These are phyloP conservation scores for Ectemnius cavifrons DNA, from an alignment of 2,888 invertebrate genomes.

Conservation along the genomic window DNA sequence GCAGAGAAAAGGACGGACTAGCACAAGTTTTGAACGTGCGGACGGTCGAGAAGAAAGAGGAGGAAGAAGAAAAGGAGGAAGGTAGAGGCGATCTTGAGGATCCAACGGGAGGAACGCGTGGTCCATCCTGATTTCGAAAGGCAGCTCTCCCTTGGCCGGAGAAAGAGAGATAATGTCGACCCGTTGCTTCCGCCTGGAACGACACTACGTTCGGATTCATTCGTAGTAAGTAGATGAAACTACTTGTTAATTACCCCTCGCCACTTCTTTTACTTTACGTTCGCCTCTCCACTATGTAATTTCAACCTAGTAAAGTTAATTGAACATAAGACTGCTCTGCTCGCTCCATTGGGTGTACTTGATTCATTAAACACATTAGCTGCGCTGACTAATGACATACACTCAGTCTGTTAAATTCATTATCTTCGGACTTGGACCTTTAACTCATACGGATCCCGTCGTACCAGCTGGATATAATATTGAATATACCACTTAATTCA, in stretches of 20 bases:
- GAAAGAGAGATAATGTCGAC: conserved; percentile 60
- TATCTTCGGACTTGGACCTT: no score
- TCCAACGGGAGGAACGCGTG: conserved; percentile 26
- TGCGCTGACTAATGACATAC: not conserved
- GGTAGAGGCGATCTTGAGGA: conserved; percentile 12
- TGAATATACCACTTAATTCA: no score
- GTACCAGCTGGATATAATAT: no score
- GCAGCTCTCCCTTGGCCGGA: conserved; percentile 31
- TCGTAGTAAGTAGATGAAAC: conserved; percentile 59
- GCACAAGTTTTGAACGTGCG: no score
- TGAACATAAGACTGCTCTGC: no score
- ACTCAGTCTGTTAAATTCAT: no score
- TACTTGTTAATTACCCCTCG: not conserved
- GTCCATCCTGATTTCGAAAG: conserved; percentile 40
- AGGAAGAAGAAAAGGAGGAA: conserved; percentile 23
- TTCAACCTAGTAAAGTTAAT: no score
- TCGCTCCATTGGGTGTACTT: no score
- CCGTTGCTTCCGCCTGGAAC: conserved; percentile 57
- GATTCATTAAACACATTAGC: not conserved
- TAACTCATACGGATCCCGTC: no score
- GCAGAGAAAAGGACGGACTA: not conserved
- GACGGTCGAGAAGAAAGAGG: conserved; percentile 8
- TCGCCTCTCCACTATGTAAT: no score
- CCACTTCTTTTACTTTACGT: no score
- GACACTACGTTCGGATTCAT: conserved; percentile 57